These are phyloP conservation scores for Gisinianus flammeolus DNA, from an alignment of 2,888 invertebrate species.

Conservation along the genomic window DNA sequence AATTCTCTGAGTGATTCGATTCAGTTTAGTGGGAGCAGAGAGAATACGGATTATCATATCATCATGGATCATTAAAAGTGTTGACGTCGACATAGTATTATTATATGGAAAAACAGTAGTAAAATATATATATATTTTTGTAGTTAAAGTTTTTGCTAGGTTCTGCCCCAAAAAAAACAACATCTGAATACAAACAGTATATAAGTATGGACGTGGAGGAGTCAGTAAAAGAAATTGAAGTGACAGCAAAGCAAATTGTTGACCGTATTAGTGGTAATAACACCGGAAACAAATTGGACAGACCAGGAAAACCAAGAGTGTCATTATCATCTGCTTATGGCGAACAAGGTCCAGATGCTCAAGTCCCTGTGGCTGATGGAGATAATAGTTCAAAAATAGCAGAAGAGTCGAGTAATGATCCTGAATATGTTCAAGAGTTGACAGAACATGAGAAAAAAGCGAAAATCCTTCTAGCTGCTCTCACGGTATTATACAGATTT, in stretches of 20 bases:
- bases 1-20: no score
- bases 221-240: constrained; percentile 54
- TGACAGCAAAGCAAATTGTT: constrained; percentile 57
- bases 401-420: background rate
- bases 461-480: constrained; percentile 24
- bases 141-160: no score
- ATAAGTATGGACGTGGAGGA: no score
- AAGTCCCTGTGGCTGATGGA: background rate
- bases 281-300: background rate
- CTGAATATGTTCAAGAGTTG: constrained; percentile 17
- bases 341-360: background rate
- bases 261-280: constrained; percentile 47
- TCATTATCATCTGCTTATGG: constrained; percentile 38
- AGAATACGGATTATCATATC: no score
- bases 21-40: no score
- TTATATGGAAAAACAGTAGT: no score
- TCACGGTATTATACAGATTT: constrained; percentile 21
- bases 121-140: no score
- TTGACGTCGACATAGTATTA: no score
- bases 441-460: constrained; percentile 41
- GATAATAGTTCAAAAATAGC: background rate
- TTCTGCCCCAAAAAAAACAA: no score
- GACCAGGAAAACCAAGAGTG: constrained; percentile 16
- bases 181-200: no score
- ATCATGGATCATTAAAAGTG: no score